These are phyloP conservation scores for Crypturellus undulatus DNA, from an alignment of 2,113 vertebrate species.

Conservation along the genomic window DNA sequence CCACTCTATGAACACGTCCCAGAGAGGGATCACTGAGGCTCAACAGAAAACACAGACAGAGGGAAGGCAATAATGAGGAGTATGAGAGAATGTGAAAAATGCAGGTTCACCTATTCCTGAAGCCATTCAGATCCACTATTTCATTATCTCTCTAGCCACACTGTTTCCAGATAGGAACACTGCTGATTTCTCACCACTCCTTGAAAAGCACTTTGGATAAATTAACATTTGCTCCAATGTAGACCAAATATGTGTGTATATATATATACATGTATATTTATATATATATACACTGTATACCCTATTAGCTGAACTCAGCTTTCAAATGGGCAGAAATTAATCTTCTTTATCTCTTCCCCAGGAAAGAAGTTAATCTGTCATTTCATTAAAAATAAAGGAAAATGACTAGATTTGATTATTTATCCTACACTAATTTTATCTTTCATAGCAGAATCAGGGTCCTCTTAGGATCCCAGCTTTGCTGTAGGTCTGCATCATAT, in stretches of 20 bases:
- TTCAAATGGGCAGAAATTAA: background rate
- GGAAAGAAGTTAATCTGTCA: background rate
- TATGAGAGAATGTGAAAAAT: background rate
- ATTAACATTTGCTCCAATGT: background rate
- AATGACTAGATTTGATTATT: background rate
- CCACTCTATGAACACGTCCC: background rate
- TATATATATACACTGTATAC: background rate
- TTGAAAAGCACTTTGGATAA: background rate
- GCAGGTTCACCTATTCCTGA: background rate
- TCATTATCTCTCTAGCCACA: background rate
- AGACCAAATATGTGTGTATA: background rate
- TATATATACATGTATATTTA: too few species aligned
- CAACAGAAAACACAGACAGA: background rate
- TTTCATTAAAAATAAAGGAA: background rate
- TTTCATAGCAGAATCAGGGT: background rate
- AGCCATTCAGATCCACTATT: background rate
- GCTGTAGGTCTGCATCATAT: background rate
- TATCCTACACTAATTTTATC: background rate
- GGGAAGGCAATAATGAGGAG: background rate
- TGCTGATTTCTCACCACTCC: background rate
- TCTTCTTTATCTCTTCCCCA: background rate
- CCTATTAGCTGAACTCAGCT: background rate
- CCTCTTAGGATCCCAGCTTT: background rate
- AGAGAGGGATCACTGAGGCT: background rate
- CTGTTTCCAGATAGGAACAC: background rate